Conservation (phyloP, 2,888 invertebrate species). For the Azorinus chamasolen region DNA sequence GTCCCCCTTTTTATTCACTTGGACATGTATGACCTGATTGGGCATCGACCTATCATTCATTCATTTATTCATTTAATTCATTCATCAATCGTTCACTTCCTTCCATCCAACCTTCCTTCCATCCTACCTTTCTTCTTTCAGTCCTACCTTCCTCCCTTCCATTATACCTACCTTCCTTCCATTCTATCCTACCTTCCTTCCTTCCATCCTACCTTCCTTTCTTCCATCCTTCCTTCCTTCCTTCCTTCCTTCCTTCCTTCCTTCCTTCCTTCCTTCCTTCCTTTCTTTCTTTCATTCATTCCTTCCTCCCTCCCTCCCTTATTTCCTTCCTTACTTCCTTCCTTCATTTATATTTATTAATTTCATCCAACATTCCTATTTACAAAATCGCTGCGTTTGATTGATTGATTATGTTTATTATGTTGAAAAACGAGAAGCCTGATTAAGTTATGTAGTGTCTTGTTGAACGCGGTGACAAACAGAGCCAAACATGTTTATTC, state of each 20-base stretch:
- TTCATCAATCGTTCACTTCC: slow-evolving; percentile 5
- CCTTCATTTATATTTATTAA: too few species aligned
- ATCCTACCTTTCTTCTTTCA: slow-evolving; percentile 22
- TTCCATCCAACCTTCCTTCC: slow-evolving; percentile 9
- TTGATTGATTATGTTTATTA: too few species aligned
- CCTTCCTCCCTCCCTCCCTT: slow-evolving; percentile 19
- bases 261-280: slow-evolving; percentile 33
- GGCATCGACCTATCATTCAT: not conserved
- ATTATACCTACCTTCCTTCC: slow-evolving; percentile 10
- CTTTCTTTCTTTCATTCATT: slow-evolving; percentile 20
- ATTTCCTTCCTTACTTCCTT: slow-evolving; percentile 18
- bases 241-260: slow-evolving; percentile 35
- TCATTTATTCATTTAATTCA: not conserved
- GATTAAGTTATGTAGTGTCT: too few species aligned
- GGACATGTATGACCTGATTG: too few species aligned
- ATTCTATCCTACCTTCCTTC: slow-evolving; percentile 14
- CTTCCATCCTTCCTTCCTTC: slow-evolving; percentile 17
- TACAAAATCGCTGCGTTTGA: too few species aligned
- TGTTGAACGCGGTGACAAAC: too few species aligned
- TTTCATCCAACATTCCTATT: too few species aligned
- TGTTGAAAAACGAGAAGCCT: too few species aligned
- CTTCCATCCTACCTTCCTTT: slow-evolving; percentile 21
- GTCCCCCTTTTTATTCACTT: too few species aligned
- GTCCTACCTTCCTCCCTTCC: slow-evolving; percentile 26
- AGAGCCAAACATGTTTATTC: too few species aligned